Evolutionary conservation across 2,797 vertebrate species (phyloP), one percentile per base, ranked within the genome.

Genomic region (Spinus pinus): DNA sequence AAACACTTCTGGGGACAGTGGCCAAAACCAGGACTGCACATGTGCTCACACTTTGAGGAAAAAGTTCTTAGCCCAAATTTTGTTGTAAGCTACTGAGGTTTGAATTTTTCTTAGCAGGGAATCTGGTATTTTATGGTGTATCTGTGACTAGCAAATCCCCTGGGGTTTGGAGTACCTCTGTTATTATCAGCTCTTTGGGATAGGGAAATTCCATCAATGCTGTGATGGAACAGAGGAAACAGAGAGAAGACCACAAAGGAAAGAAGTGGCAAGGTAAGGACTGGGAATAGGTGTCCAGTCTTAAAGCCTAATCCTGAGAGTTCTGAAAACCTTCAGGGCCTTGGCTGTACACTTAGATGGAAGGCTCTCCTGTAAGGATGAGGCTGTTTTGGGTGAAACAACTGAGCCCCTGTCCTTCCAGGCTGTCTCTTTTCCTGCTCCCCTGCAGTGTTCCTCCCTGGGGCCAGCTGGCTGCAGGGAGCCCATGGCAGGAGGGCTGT

Each of bases 301-400:
- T 41, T 39, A 14, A 81, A 94, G 11, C 6, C 27, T n/a, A 28
- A 72, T 3, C 9, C 25, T 2, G 12, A 47, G 10, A 22, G 4
- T 56, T 56, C 31, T 25, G 21, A 28, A 82, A 58, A 56, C 4
- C 18, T 41, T 78, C 13, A 13, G 42, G 17, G 1, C 12, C 30
- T 57, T 44, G 50, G 19, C 3, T 75, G 25, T 14, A 30, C 2
- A 2, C 6, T 66, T 33, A 8, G 1, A 35, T 25, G 0, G 0
- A 46, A 51, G 18, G 44, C 4, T 79, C 8, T 83, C 15, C 2
- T n/a, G 47, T 23, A 64, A 71, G 25, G 27, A 22, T 71, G 42
- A 37, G 22, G 37, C 50, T 41, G 4, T 75, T 93, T 66, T 56
- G 74, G 30, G 27, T 73, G 56, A 31, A 66, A 66, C 21, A 57